Evolutionary conservation across 2,888 invertebrate genomes (phyloP).

Genomic region (Zhuqinia jingwanae): DNA sequence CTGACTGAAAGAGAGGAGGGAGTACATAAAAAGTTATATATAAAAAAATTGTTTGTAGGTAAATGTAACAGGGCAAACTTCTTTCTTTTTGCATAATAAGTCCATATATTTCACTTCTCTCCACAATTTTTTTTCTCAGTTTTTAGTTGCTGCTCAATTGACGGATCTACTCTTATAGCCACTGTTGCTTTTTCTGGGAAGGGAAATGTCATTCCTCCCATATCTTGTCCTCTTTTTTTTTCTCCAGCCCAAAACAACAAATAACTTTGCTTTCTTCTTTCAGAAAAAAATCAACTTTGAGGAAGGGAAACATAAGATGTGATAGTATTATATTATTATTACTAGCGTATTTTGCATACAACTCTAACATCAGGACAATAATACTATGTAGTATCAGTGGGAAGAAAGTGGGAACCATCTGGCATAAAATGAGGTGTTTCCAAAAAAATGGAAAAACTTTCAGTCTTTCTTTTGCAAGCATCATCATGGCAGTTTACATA

Average conservation of each 20-base stretch:
- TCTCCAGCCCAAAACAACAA: not conserved
- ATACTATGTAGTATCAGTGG: not conserved
- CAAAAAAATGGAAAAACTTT: constrained; percentile 40
- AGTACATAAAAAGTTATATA: too few species aligned
- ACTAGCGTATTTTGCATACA: not conserved
- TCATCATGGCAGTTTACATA: not conserved
- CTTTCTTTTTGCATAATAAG: not conserved
- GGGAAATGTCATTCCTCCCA: not conserved
- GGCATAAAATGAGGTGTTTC: constrained; percentile 48
- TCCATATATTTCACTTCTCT: not conserved
- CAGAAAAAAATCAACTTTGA: not conserved
- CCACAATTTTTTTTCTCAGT: too few species aligned
- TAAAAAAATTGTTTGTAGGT: too few species aligned
- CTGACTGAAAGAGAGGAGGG: too few species aligned
- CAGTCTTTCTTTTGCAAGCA: not conserved
- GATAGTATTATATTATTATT: too few species aligned
- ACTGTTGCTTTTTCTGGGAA: not conserved
- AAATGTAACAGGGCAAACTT: too few species aligned
- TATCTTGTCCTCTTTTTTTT: not conserved
- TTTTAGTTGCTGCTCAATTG: too few species aligned
- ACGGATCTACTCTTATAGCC: too few species aligned
- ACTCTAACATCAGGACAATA: not conserved
- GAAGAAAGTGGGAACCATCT: constrained; percentile 41
- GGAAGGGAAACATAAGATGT: not conserved
- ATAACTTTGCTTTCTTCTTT: too few species aligned